A percentile compares a stretch with the other conserved stretches of the same genome.
These are phyloP conservation scores for Xiphophorus hellerii DNA, from an alignment of 2,113 vertebrate genomes.

Conservation along the genomic window DNA sequence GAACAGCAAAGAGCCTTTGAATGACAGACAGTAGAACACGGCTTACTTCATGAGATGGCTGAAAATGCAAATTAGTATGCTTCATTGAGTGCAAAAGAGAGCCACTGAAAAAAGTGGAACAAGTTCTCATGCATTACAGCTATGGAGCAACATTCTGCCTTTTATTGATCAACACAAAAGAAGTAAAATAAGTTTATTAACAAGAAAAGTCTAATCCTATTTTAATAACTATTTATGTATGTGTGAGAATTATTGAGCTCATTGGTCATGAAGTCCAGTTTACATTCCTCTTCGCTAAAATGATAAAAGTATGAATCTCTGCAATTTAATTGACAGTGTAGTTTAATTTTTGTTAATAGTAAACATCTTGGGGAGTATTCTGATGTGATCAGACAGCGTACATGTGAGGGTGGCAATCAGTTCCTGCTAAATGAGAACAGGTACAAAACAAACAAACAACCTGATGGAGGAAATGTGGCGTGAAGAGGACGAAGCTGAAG, in stretches of 20 bases:
- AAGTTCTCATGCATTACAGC: not conserved
- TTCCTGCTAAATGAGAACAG: not conserved
- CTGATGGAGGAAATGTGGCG: too few relatives aligned
- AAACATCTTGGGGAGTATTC: not conserved
- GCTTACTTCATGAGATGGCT: conserved; percentile 8
- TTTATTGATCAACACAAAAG: not conserved
- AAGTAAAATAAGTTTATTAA: not conserved
- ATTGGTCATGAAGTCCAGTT: not conserved
- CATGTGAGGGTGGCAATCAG: not conserved
- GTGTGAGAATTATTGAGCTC: too few relatives aligned
- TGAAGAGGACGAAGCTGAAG: too few relatives aligned
- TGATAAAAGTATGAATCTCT: not conserved
- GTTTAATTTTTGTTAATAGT: not conserved
- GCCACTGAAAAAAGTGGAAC: not conserved
- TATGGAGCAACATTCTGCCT: not conserved
- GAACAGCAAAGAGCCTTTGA: conserved; percentile 9
- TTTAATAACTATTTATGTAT: too few relatives aligned
- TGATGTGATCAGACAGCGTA: too few relatives aligned
- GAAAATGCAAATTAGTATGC: conserved; percentile 13
- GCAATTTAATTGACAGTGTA: too few relatives aligned
- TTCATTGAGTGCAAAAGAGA: not conserved
- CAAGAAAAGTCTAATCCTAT: too few relatives aligned
- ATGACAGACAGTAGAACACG: conserved; percentile 1
- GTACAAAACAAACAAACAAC: too few relatives aligned
- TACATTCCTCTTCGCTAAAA: not conserved